phyloP scores from a whole-genome alignment of 2,888 invertebrate species.

The Drosophila nr. medialis region DNA sequence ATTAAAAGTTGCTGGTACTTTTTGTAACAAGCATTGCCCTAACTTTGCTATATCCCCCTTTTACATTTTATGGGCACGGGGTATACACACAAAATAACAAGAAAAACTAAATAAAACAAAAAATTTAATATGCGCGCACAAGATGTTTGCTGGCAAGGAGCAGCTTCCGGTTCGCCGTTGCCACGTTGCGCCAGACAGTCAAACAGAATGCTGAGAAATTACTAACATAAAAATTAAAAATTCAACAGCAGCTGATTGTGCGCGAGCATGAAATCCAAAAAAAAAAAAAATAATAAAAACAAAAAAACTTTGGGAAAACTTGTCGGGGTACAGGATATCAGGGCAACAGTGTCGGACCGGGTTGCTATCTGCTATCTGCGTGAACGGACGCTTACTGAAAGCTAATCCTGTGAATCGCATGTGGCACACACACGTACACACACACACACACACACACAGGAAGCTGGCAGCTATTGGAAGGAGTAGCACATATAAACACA shows the following conservation, averaged over 20 bases:
- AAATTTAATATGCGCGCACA: conserved; percentile 76
- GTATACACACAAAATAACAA: conserved; percentile 19
- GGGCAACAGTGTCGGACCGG: conserved; percentile 8
- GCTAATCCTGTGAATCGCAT: conserved; percentile 57
- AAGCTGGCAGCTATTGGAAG: background rate
- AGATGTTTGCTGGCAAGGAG: conserved; percentile 64
- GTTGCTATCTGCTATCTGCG: conserved; percentile 13
- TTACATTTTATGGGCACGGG: conserved; percentile 4
- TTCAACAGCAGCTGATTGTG: conserved; percentile 78
- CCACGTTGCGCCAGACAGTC: conserved; percentile 27
- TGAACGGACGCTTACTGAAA: conserved; percentile 47
- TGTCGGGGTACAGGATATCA: conserved; percentile 33
- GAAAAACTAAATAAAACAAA: conserved; percentile 58
- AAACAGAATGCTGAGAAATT: conserved; percentile 72
- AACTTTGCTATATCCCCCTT: too few relatives aligned
- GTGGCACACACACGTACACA: conserved; percentile 23
- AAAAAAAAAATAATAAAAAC: conserved; percentile 23
- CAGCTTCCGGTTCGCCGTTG: conserved; percentile 35
- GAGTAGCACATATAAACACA: background rate
- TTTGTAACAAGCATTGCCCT: background rate
- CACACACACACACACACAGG: background rate
- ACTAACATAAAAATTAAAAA: conserved; percentile 82
- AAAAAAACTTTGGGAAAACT: conserved; percentile 43
- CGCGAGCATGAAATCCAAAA: conserved; percentile 2
- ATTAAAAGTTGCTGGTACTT: background rate